Percentiles rank a stretch among this genome's conserved stretches.
Conservation (phyloP, 1,140 invertebrate genomes). For the Lucilia cuprina region DNA sequence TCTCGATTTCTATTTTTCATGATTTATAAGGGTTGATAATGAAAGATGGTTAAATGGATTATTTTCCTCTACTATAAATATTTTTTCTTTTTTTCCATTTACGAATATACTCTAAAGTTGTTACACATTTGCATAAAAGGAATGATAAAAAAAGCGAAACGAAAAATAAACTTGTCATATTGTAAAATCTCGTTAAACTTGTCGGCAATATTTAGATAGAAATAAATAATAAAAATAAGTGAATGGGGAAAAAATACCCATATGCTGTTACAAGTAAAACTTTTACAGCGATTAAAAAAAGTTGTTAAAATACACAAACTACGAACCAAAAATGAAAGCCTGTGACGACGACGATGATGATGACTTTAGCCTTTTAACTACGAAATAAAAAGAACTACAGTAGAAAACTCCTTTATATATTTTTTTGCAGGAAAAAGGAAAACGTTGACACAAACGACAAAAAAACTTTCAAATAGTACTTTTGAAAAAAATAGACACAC, state of each 20-base stretch:
- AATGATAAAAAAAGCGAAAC: not conserved
- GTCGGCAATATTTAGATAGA: slow-evolving; percentile 6
- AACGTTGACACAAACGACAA: not conserved
- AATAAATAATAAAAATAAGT: not conserved
- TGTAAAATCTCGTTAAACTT: slow-evolving; percentile 4
- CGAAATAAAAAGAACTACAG: too few relatives aligned
- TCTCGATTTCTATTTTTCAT: not conserved
- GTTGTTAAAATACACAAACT: too few relatives aligned
- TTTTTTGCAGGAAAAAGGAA: too few relatives aligned
- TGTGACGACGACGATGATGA: not conserved
- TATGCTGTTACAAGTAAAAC: not conserved
- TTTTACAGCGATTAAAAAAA: not conserved
- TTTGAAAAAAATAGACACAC: not conserved
- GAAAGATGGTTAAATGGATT: slow-evolving; percentile 17
- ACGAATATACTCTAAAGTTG: not conserved
- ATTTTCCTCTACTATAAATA: not conserved
- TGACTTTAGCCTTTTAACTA: not conserved
- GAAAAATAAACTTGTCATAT: slow-evolving; percentile 3
- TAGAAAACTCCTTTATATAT: too few relatives aligned
- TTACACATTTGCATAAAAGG: slow-evolving; percentile 6
- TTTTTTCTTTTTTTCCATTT: not conserved
- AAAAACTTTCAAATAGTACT: too few relatives aligned
- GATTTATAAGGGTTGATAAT: slow-evolving; percentile 15
- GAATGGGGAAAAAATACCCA: not conserved
- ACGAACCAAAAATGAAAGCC: too few relatives aligned